Evolutionary conservation across 1,140 invertebrate species (phyloP), one percentile per base, ranked within the genome.

Genomic region (Pseudachorutes palmiensis): DNA sequence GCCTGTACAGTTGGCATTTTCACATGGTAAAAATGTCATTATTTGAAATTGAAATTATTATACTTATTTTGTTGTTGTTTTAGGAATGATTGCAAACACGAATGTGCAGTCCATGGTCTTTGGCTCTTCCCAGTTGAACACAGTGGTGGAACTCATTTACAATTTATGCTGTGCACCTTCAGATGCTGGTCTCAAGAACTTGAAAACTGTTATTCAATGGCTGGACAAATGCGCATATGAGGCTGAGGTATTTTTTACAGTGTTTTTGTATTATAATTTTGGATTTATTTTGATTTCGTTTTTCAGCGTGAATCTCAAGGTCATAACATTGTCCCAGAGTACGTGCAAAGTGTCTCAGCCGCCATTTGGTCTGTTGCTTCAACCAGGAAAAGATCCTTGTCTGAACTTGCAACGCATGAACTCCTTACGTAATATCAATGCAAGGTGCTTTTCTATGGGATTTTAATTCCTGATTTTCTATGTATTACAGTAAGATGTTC

Each of bases 121-220:
- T 26, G 77, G 64, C 12, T 28, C 64, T 26, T 67, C 67, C 9
- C 69, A 71, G 65, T 49, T 84, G 63, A 87, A 90, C 75, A 86
- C 88, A 31, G 87, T 90, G 22, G 88, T 90, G 70, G 89, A 90
- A 79, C 79, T 92, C 51, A 79, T 92, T 24, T 88, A 87, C 72
- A 85, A 89, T 75, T 79, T 92, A 26, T 91, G 90, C 70, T 77
- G 76, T 9, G 45, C 67, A 41, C 59, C 69, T 48, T 68, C 70
- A 29, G 51, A 68, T 1, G 70, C 62, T 57, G 68, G 68, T 14
- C 33, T 59, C 33, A 55, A 58, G 12, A 74, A 74, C 60, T 60
- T 74, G 24, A 36, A 64, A 0, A 65, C 64, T 2, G 48, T 74
- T 14, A 61, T 70, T 5, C 60, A 67, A 19, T 74, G 70, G 70